Conservation (phyloP, 1,140 invertebrate species). For the Drosophila hydei region DNA sequence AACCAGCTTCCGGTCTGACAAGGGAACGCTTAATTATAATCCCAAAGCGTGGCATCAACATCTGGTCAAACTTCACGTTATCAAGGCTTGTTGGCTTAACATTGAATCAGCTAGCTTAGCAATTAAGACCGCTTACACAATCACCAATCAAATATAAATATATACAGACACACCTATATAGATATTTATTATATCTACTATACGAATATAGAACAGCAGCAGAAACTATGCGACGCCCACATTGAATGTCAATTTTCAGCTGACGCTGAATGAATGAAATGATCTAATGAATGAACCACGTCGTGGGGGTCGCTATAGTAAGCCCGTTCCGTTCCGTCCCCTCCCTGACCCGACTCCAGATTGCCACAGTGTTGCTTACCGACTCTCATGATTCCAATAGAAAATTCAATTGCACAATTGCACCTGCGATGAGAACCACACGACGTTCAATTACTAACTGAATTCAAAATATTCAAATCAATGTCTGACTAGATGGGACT, state of each 20-base stretch:
- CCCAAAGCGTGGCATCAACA: slow-evolving; percentile 31
- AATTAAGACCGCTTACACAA: slow-evolving; percentile 42
- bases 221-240: slow-evolving; percentile 55
- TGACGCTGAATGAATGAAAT: slow-evolving; percentile 65
- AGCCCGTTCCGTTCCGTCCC: slow-evolving; percentile 15
- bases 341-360: slow-evolving; percentile 5
- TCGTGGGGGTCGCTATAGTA: slow-evolving; percentile 63
- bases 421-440: slow-evolving; percentile 42
- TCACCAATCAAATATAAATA: slow-evolving; percentile 20
- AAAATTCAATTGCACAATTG: slow-evolving; percentile 15
- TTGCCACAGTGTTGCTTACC: slow-evolving; percentile 56
- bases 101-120: slow-evolving; percentile 38
- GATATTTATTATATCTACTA: slow-evolving; percentile 16
- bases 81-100: slow-evolving; percentile 43
- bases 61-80: slow-evolving; percentile 1
- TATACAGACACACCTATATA: slow-evolving; percentile 3
- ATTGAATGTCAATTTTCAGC: slow-evolving; percentile 24
- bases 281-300: slow-evolving; percentile 73
- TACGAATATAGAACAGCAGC: slow-evolving; percentile 30
- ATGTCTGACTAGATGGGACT: slow-evolving; percentile 53
- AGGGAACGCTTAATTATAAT: slow-evolving; percentile 11
- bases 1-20: slow-evolving; percentile 34
- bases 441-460: slow-evolving; percentile 65
- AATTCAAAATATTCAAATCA: slow-evolving; percentile 72
- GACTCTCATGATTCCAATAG: slow-evolving; percentile 59